These are phyloP conservation scores for Acanthacorydalis orientalis DNA, from an alignment of 2,888 invertebrate species.

Conservation along the genomic window DNA sequence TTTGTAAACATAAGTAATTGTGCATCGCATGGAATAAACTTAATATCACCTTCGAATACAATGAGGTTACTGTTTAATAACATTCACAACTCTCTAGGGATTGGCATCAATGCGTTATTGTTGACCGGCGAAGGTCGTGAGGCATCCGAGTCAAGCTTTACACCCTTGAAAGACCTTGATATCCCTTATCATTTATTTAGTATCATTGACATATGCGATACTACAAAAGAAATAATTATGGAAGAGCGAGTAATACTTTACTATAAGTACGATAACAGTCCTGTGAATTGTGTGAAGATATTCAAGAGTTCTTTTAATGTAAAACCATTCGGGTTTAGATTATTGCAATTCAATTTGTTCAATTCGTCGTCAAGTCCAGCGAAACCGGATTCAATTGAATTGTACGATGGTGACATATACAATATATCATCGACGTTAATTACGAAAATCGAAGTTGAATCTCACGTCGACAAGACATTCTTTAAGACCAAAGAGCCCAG, in stretches of 20 bases:
- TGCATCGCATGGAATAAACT: slow-evolving; percentile 82
- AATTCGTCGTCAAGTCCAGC: slow-evolving; percentile 70
- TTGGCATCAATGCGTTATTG: slow-evolving; percentile 78
- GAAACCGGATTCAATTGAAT: slow-evolving; percentile 63
- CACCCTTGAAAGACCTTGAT: slow-evolving; percentile 62
- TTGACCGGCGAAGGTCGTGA: slow-evolving; percentile 86
- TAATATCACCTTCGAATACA: slow-evolving; percentile 74
- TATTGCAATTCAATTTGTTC: slow-evolving; percentile 83
- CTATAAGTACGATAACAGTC: slow-evolving; percentile 92
- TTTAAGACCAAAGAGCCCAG: slow-evolving; percentile 62
- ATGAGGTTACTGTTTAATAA: slow-evolving; percentile 60
- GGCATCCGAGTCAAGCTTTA: slow-evolving; percentile 75
- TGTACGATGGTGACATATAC: slow-evolving; percentile 88
- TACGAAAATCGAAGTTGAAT: slow-evolving; percentile 54
- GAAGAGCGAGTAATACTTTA: slow-evolving; percentile 84
- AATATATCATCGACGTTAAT: slow-evolving; percentile 61
- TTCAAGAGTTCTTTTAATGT: slow-evolving; percentile 73
- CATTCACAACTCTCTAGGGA: slow-evolving; percentile 67
- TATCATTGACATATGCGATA: slow-evolving; percentile 90
- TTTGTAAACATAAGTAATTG: slow-evolving; percentile 70
- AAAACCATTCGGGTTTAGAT: slow-evolving; percentile 76
- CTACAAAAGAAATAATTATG: slow-evolving; percentile 76
- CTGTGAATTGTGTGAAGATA: slow-evolving; percentile 94
- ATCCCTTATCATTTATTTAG: slow-evolving; percentile 87
- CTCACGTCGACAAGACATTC: slow-evolving; percentile 52